Conservation (phyloP, 2,797 vertebrate genomes). For the Micropoecilia bifurca region DNA sequence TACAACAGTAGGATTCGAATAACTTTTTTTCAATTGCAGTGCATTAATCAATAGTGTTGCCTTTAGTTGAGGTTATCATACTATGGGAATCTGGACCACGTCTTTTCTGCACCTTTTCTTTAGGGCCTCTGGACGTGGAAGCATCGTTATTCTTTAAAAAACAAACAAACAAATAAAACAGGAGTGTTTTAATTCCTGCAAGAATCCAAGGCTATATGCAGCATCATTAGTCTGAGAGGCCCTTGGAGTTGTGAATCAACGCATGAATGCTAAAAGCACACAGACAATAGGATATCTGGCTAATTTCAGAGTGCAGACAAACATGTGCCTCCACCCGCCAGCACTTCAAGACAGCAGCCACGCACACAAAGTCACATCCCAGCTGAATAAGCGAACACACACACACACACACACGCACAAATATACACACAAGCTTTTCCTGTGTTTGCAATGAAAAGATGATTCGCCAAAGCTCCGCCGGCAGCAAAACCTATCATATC, state of each 20-base stretch:
- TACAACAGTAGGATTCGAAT: neutral
- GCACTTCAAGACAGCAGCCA: conserved; percentile 61
- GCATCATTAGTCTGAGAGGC: conserved; percentile 76
- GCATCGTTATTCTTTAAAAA: conserved; percentile 64
- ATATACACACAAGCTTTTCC: conserved; percentile 44
- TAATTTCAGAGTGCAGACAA: conserved; percentile 80
- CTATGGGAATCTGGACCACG: neutral
- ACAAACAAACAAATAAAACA: conserved; percentile 48
- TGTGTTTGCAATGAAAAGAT: conserved; percentile 67
- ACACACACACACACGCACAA: conserved; percentile 25
- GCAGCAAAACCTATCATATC: conserved; percentile 78
- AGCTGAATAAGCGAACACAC: conserved; percentile 15
- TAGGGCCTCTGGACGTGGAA: conserved; percentile 62
- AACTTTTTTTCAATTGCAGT: neutral
- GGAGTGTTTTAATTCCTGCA: conserved; percentile 72
- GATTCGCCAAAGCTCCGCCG: conserved; percentile 70
- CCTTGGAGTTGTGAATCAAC: conserved; percentile 77
- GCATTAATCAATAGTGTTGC: neutral
- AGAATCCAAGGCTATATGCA: conserved; percentile 70
- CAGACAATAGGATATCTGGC: conserved; percentile 80
- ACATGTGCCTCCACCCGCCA: conserved; percentile 73
- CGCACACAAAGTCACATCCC: conserved; percentile 39
- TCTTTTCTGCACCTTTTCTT: conserved; percentile 15
- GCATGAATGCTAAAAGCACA: conserved; percentile 77
- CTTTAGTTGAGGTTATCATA: neutral